Percentiles rank a stretch among this genome's conserved stretches.
These are phyloP conservation scores for Epinephelus awoara DNA, from an alignment of 2,797 vertebrate species.

Conservation along the genomic window DNA sequence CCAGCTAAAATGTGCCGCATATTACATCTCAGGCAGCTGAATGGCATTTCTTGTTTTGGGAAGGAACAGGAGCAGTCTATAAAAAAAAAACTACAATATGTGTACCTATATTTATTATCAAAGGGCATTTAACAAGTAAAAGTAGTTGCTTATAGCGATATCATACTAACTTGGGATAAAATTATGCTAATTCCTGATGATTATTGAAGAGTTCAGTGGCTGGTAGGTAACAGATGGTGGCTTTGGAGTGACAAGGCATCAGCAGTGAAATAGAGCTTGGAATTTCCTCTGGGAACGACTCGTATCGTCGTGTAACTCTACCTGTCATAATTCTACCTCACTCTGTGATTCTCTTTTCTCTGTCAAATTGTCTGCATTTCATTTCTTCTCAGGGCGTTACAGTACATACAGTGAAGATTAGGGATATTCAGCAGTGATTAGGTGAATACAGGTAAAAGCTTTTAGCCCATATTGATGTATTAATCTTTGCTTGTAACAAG, in stretches of 20 bases:
- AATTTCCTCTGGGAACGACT: constrained; percentile 51
- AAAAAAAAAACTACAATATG: background rate
- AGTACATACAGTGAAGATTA: constrained; percentile 10
- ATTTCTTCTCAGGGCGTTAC: constrained; percentile 27
- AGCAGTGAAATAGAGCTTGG: constrained; percentile 46
- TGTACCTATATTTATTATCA: background rate
- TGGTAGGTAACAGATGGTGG: constrained; percentile 40
- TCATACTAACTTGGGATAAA: background rate
- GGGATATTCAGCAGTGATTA: constrained; percentile 16
- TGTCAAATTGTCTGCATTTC: constrained; percentile 25
- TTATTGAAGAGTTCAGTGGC: constrained; percentile 31
- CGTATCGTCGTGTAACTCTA: constrained; percentile 26
- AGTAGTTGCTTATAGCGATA: background rate
- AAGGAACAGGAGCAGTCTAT: background rate
- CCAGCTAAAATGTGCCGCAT: constrained; percentile 17
- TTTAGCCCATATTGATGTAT: constrained; percentile 1
- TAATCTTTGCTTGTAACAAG: constrained; percentile 13
- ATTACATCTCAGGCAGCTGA: background rate
- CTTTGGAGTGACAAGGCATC: constrained; percentile 62
- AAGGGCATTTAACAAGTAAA: background rate
- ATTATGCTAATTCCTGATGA: background rate
- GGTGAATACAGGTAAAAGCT: constrained; percentile 28
- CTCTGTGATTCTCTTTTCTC: constrained; percentile 18
- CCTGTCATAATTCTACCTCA: constrained; percentile 49
- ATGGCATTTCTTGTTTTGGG: background rate